Evolutionary conservation across 2,888 invertebrate genomes (phyloP).

Genomic region (Agonopterix arenella): DNA sequence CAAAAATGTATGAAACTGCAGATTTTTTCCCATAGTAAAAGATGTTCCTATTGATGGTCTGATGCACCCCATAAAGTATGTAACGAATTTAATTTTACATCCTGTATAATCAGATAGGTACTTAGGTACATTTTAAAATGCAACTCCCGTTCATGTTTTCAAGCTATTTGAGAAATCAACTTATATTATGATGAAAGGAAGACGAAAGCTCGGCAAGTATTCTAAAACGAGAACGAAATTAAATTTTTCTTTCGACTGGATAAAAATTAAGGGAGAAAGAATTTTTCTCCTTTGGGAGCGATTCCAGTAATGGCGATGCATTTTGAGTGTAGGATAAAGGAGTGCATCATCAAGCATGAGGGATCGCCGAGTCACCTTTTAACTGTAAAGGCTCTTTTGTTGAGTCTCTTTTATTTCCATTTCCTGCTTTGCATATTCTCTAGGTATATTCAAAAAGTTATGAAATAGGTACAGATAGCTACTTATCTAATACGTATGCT

Average conservation of each 20-base stretch:
- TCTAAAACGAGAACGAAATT: conserved; percentile 17
- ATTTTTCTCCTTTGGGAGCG: conserved; percentile 17
- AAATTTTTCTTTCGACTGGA: conserved; percentile 25
- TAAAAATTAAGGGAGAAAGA: conserved; percentile 20
- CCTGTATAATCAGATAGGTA: no score
- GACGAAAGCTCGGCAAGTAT: conserved; percentile 7
- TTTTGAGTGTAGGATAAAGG: conserved; percentile 23
- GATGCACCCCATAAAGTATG: no score
- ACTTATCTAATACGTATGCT: no score
- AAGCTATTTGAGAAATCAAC: no score
- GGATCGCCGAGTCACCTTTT: conserved; percentile 29
- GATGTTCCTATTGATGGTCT: no score
- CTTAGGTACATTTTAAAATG: no score
- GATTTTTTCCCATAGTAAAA: no score
- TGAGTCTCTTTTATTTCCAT: conserved; percentile 1
- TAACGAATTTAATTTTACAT: no score
- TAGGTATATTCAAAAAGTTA: not conserved
- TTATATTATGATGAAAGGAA: no score
- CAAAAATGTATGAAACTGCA: no score
- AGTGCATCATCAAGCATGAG: conserved; percentile 33
- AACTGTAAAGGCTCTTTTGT: conserved; percentile 27
- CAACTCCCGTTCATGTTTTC: no score
- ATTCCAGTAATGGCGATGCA: conserved; percentile 34
- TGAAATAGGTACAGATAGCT: no score
- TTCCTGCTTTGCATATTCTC: not conserved